A percentile compares a stretch with the other conserved stretches of the same genome.
Conservation (phyloP, 2,113 vertebrate genomes). For the Oenanthe melanoleuca region DNA sequence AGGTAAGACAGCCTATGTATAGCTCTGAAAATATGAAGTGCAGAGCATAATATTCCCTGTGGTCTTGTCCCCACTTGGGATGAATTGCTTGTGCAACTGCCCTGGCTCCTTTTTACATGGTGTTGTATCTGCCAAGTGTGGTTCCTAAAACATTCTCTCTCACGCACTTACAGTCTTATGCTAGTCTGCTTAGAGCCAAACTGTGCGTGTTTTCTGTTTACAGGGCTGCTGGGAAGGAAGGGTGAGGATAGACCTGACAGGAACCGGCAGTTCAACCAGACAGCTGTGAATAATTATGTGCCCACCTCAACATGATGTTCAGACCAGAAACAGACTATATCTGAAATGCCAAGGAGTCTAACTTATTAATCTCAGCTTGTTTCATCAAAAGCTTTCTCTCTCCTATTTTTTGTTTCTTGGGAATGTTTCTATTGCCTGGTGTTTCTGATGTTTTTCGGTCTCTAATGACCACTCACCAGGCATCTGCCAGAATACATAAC, state of each 20-base stretch:
- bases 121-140: not conserved
- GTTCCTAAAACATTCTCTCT: conserved; percentile 55
- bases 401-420: not conserved
- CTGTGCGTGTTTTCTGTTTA: conserved; percentile 36
- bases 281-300: conserved; percentile 41
- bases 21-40: not conserved
- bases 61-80: not conserved
- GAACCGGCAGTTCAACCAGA: conserved; percentile 29
- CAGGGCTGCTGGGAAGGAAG: conserved; percentile 23
- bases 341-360: not conserved
- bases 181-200: not conserved
- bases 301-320: conserved; percentile 28
- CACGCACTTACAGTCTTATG: not conserved
- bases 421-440: not conserved
- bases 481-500: not conserved
- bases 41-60: not conserved
- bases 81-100: conserved; percentile 20
- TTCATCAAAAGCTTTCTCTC: not conserved
- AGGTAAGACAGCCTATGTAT: not conserved
- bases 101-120: not conserved
- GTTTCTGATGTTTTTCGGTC: not conserved
- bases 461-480: not conserved
- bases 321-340: conserved; percentile 14
- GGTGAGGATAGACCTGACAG: conserved; percentile 42
- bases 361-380: not conserved